These are phyloP conservation scores for Nephila pilipes DNA, from an alignment of 1,140 invertebrate genomes.

Conservation along the genomic window DNA sequence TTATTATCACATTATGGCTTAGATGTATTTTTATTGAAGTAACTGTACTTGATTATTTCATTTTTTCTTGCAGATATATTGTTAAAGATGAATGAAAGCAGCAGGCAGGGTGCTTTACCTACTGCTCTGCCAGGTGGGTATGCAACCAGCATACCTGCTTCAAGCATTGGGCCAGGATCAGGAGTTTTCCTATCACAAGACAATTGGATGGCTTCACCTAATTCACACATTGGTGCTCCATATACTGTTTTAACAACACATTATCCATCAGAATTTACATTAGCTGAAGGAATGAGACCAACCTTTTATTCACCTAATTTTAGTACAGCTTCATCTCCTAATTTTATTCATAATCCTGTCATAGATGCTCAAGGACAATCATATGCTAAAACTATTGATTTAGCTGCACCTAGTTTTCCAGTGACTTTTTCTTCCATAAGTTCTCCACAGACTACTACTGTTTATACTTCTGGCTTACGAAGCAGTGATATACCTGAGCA, in stretches of 20 bases:
- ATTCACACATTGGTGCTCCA: constrained; percentile 50
- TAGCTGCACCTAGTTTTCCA: constrained; percentile 10
- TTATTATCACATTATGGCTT: no score
- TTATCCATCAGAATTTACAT: constrained; percentile 64
- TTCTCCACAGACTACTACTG: not conserved
- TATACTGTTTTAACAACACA: constrained; percentile 59
- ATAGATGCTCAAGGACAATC: constrained; percentile 62
- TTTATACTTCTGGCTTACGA: constrained; percentile 12
- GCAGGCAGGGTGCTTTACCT: constrained; percentile 69
- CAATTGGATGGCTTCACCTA: constrained; percentile 53
- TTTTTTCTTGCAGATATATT: not conserved
- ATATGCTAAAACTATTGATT: constrained; percentile 17
- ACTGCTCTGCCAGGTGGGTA: constrained; percentile 72
- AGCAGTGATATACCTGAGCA: constrained; percentile 12
- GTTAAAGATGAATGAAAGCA: constrained; percentile 74
- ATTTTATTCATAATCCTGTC: constrained; percentile 44
- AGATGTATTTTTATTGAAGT: no score
- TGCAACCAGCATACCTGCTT: constrained; percentile 40
- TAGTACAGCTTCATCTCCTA: constrained; percentile 38
- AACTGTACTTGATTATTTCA: not conserved
- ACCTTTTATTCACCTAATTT: constrained; percentile 42
- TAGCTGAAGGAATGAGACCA: constrained; percentile 47
- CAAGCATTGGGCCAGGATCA: constrained; percentile 58
- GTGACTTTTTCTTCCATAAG: constrained; percentile 12
- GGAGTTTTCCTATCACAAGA: constrained; percentile 71